Base-by-base conservation (phyloP, 2,888 invertebrate genomes). In the Phania funesta region DNA sequence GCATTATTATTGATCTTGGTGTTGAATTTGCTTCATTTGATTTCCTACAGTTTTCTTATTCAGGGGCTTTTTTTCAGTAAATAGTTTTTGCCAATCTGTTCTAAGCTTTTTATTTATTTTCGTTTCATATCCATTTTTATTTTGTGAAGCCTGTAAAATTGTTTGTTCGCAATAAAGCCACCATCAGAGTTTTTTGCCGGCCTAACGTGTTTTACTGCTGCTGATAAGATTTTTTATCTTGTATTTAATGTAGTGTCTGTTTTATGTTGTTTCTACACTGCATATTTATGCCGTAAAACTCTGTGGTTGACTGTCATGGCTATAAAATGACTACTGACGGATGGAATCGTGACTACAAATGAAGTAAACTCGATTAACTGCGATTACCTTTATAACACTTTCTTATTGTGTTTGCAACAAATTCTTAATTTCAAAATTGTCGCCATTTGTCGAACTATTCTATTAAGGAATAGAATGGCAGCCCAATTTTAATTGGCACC, bases 61-160 rank as follows among this genome's bases (percentile, higher is more conserved):
- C 68, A 64, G 54, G 38, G 62, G 29, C 64, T 56, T 54, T 67
- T 50, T 67, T 5, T 4, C 35, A 26, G n/a, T 11, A 26, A 4
- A 22, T 13, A 24, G 22, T 44, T 18, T 44, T 50, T 52, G 67
- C 8, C 44, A 67, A 74, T 68, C 41, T 56, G 20, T n/a, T n/a
- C 29, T 29, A 7, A 6, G 29, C 16, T 20, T 3, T 50, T 16
- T 16, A 7, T 32, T 46, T 68, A 6, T 44, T 64, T 60, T 22
- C 60, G 58, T 68, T 52, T 38, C 38, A 13, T 29, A 16, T 29
- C n/a, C n/a, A n/a, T 35, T 29, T 50, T 20, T 32, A 52, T 54
- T 54, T 29, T 50, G 13, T 68, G 41, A 70, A 52, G 80, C 58
- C 65, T 80, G 75, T 80, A 75, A 75, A 71, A 75, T 75, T 68